Percentiles rank a stretch among this genome's conserved stretches.
Conservation (phyloP, 2,888 invertebrate species). For the Cynaeus angustus region DNA sequence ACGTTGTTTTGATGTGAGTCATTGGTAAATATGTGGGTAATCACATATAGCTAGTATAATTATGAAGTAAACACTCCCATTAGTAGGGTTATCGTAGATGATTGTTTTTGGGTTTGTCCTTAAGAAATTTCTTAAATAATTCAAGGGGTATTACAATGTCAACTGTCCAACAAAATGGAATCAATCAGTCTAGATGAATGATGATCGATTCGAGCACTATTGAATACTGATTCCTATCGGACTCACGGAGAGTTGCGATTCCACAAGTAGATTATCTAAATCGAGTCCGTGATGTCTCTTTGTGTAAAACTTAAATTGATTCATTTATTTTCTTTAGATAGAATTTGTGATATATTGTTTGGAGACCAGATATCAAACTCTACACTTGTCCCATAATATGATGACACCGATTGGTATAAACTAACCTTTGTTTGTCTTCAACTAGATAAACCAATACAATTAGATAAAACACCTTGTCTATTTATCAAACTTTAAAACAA, state of each 20-base stretch:
- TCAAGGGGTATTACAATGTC: constrained; percentile 59
- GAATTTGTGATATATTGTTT: constrained; percentile 40
- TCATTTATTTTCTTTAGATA: constrained; percentile 43
- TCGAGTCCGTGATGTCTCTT: constrained; percentile 59
- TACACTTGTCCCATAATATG: too few species aligned
- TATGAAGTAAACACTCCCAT: constrained; percentile 40
- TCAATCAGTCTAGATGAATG: constrained; percentile 67
- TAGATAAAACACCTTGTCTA: too few species aligned
- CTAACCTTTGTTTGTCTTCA: too few species aligned
- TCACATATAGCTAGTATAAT: constrained; percentile 28
- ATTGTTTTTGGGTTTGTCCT: constrained; percentile 10
- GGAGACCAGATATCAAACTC: constrained; percentile 33
- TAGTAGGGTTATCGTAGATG: constrained; percentile 22
- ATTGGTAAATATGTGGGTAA: constrained; percentile 45
- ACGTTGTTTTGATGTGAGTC: constrained; percentile 49
- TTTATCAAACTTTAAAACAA: too few species aligned
- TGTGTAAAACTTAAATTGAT: constrained; percentile 55
- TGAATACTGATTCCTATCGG: constrained; percentile 67
- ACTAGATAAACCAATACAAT: too few species aligned
- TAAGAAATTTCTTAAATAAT: constrained; percentile 15
- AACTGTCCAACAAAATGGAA: constrained; percentile 63
- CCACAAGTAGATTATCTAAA: constrained; percentile 62
- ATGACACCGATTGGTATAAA: too few species aligned
- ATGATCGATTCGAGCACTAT: constrained; percentile 64
- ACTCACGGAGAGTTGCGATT: constrained; percentile 63